Base-by-base conservation (phyloP, 2,113 vertebrate species). In the Nothobranchius kuhntae region DNA sequence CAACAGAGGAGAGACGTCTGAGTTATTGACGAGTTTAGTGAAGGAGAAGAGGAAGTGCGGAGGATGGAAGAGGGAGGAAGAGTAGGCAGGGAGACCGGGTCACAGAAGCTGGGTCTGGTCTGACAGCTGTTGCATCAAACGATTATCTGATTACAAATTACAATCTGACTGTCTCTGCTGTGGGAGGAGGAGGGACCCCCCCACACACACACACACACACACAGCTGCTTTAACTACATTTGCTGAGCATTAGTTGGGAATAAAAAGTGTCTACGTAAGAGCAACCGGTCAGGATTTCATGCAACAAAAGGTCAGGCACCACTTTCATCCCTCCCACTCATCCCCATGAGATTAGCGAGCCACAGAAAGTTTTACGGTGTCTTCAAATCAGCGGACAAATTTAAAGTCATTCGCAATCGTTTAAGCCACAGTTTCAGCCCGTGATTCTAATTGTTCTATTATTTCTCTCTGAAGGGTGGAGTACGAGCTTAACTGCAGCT, bases 141-240 rank as follows among this genome's bases (percentile, higher is more conserved):
- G 77, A 87, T 91, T 86, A 91, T 92, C 87, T 89, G 90, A 90
- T 89, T 88, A 87, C 30, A 30, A 30, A 30, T 30, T 30, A 30
- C 30, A 91, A 91, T 84, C 65, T 84, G 78, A 81, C 84, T 81
- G 85, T 87, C 76, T 86, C 81, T 47, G 24, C 60, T 75, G 71
- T 65, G 54, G 53, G 71, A 77, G 77, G 21, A 21, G 75, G 78
- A 78, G n/a, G 59, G 63, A 75, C 71, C 62, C 53, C 56, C 57
- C 54, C 64, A 72, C 6, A 54, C 10, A 46, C 6, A 64, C 6
- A 17, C 24, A 26, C 38, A 45, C 5, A 40, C 40, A 36, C 21
- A 12, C 46, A 44, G 38, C 51, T 45, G 9, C 21, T 14, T 64
- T 64, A 12, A 24, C 46, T 36, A 51, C 15, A 51, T 38, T 12